Evolutionary conservation across 2,888 invertebrate genomes (phyloP).

Genomic region (Cybosia mesomella): DNA sequence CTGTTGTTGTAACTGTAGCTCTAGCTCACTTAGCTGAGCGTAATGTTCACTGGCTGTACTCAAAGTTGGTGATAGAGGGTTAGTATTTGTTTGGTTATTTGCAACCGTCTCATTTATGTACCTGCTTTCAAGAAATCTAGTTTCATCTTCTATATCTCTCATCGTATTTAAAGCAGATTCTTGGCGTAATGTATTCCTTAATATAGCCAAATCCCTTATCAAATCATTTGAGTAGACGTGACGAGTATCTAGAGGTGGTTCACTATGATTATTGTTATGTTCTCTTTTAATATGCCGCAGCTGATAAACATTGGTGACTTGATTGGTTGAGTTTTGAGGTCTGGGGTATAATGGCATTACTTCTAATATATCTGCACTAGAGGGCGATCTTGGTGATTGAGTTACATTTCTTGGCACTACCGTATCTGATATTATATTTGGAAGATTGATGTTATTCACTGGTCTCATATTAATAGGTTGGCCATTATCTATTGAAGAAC

Average conservation of each 20-base stretch:
- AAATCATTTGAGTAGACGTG: slow-evolving; percentile 82
- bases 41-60: slow-evolving; percentile 83
- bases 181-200: slow-evolving; percentile 74
- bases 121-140: slow-evolving; percentile 70
- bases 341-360: slow-evolving; percentile 84
- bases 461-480: slow-evolving; percentile 64
- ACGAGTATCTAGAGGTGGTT: slow-evolving; percentile 59
- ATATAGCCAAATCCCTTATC: slow-evolving; percentile 76
- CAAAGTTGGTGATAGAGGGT: slow-evolving; percentile 75
- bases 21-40: slow-evolving; percentile 75
- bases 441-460: slow-evolving; percentile 62
- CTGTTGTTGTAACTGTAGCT: slow-evolving; percentile 70
- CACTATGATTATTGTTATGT: slow-evolving; percentile 81
- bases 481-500: slow-evolving; percentile 80
- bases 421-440: slow-evolving; percentile 57
- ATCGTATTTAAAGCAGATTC: slow-evolving; percentile 73
- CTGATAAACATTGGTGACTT: slow-evolving; percentile 87
- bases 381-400: slow-evolving; percentile 82
- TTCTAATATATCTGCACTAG: slow-evolving; percentile 86
- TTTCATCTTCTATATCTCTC: slow-evolving; percentile 80
- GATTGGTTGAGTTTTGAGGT: slow-evolving; percentile 69
- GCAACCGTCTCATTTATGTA: slow-evolving; percentile 66
- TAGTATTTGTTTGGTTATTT: slow-evolving; percentile 42
- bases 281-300: slow-evolving; percentile 85
- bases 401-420: slow-evolving; percentile 59